phyloP scores from a whole-genome alignment of 2,888 invertebrate species.

The Seira sanloemensis region DNA sequence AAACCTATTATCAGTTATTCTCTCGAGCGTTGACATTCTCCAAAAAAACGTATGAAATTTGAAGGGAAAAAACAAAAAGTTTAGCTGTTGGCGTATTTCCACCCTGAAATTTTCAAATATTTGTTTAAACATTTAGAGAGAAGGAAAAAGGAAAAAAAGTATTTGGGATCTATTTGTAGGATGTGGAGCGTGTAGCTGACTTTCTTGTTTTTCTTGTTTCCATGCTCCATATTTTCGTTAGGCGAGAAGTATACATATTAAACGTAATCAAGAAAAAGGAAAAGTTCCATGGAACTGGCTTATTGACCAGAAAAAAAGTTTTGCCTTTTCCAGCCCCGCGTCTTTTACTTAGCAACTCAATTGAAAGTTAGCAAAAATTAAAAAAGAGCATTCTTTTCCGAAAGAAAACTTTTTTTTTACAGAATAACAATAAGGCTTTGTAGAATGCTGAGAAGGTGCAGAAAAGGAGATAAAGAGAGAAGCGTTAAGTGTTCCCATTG shows the following conservation, averaged over 20 bases:
- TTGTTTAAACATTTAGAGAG: conserved; percentile 49
- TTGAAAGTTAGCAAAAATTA: conserved; percentile 16
- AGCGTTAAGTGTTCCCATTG: not conserved
- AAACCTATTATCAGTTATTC: not conserved
- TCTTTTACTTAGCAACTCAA: conserved; percentile 1
- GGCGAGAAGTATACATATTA: conserved; percentile 27
- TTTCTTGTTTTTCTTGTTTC: conserved; percentile 9
- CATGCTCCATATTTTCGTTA: not conserved
- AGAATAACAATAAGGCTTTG: not conserved
- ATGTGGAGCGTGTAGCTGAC: conserved; percentile 26
- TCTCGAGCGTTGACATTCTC: not conserved
- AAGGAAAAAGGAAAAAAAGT: conserved; percentile 29
- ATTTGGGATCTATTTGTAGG: conserved; percentile 33
- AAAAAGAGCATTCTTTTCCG: conserved; percentile 7
- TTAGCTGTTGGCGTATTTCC: not conserved
- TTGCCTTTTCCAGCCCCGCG: not conserved
- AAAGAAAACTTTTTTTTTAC: not conserved
- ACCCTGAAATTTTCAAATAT: conserved; percentile 51
- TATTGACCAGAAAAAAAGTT: conserved; percentile 16
- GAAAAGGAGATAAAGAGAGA: not conserved
- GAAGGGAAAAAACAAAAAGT: conserved; percentile 8
- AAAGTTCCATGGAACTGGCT: conserved; percentile 12
- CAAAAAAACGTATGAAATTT: conserved; percentile 8
- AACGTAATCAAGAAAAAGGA: conserved; percentile 26
- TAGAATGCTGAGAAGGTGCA: not conserved